Evolutionary conservation across 1,140 invertebrate species (phyloP), one percentile per base, ranked within the genome.

Genomic region (Sarcophaga peregrina): DNA sequence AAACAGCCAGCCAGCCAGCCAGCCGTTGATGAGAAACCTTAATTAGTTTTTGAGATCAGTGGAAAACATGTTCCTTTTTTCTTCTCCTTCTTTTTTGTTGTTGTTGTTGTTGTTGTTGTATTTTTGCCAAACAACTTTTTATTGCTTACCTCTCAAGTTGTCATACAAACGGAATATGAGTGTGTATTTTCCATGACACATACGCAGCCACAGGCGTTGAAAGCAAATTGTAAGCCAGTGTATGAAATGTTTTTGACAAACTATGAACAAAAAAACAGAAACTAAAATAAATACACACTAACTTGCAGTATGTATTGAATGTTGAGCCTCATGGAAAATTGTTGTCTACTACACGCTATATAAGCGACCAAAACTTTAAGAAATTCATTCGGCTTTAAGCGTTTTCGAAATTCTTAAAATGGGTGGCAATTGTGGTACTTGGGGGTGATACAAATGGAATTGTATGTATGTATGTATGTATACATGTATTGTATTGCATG

Each of bases 41-140:
- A 83, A 83, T 83, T 83, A 83, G 81, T 83, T 83, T 83, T 83
- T 83, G 83, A 83, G 62, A 68, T 83, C 83, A 83, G 74, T 83
- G 80, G 75, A 83, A 83, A 80, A 80, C 54, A 58, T 52, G 15
- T 68, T 68, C 20, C 15, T 68, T 68, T n/a, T 20, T 8, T 17
- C 8, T 68, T 9, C 8, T 68, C 25, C 25, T 58, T 80, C 48
- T 11, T 75, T 75, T 15, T 15, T 46, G 37, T 46, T 75, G 11
- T 75, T 75, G 11, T 15, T 46, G 37, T 46, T 75, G 11, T 75
- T 75, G 11, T 75, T 75, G 74, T 17, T 75, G 74, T 37, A 47
- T 58, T 11, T n/a, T 58, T 58, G 11, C n/a, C n/a, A 58, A 58
- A 58, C 54, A 58, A 37, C 4, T 37, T 37, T 37, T 37, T 37